Percentiles rank a stretch among this genome's conserved stretches.
Conservation (phyloP, 2,888 invertebrate species). For the Peribatodes rhomboidaria region DNA sequence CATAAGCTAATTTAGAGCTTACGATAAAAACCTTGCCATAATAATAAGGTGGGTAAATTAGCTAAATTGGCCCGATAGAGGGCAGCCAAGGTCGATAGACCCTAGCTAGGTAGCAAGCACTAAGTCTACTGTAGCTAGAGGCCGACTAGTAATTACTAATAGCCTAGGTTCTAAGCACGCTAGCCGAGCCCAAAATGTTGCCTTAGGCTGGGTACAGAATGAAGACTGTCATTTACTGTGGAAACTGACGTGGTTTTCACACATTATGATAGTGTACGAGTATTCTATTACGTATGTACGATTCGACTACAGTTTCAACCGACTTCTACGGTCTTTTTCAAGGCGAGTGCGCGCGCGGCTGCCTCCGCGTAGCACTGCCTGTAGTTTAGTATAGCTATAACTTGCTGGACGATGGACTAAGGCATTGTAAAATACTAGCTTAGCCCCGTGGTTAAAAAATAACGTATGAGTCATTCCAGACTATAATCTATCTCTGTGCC, state of each 20-base stretch:
- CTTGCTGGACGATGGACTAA: too few relatives aligned
- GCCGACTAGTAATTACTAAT: slow-evolving; percentile 27
- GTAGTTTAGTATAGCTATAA: too few relatives aligned
- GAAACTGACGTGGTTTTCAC: too few relatives aligned
- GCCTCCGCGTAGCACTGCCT: too few relatives aligned
- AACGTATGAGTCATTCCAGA: too few relatives aligned
- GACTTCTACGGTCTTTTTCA: too few relatives aligned
- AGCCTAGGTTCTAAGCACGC: slow-evolving; percentile 46
- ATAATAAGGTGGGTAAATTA: slow-evolving; percentile 33
- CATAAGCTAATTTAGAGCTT: slow-evolving; percentile 31
- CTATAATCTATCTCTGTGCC: too few relatives aligned
- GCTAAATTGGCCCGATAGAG: slow-evolving; percentile 26
- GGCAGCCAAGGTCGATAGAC: slow-evolving; percentile 45
- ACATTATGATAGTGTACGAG: background rate
- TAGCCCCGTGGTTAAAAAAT: too few relatives aligned
- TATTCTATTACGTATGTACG: too few relatives aligned
- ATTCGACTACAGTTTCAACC: too few relatives aligned
- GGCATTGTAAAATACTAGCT: too few relatives aligned
- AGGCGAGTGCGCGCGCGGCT: too few relatives aligned
- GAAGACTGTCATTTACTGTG: background rate
- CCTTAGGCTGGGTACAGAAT: slow-evolving; percentile 8
- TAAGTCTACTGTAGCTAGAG: slow-evolving; percentile 1
- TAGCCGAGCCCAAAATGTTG: slow-evolving; percentile 38
- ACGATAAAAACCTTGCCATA: slow-evolving; percentile 32
- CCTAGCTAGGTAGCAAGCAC: background rate